Conservation (phyloP, 2,888 invertebrate species). For the Cotesia congregata region DNA sequence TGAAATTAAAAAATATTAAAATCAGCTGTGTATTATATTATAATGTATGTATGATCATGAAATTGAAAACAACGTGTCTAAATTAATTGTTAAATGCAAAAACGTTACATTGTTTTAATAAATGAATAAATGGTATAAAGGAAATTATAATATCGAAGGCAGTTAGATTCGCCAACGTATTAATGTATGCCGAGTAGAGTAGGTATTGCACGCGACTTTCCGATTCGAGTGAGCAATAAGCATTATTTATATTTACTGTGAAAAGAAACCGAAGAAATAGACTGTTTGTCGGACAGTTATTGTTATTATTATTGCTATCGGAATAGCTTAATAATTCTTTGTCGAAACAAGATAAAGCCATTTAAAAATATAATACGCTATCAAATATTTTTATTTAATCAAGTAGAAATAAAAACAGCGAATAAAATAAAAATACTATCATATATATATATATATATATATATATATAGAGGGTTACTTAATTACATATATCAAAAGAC, state of each 20-base stretch:
- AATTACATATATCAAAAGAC: background rate
- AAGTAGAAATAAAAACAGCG: background rate
- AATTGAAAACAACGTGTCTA: background rate
- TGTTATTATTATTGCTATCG: background rate
- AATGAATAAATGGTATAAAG: constrained; percentile 11
- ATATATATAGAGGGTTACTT: background rate
- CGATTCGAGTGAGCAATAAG: constrained; percentile 12
- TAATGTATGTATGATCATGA: background rate
- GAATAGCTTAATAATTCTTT: constrained; percentile 8
- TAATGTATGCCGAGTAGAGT: constrained; percentile 32
- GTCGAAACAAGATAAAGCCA: background rate
- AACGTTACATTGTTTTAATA: constrained; percentile 19
- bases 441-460: background rate
- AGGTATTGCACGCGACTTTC: constrained; percentile 24
- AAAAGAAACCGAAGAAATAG: constrained; percentile 8
- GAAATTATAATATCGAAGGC: constrained; percentile 35
- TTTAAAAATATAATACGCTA: background rate
- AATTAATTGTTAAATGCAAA: constrained; percentile 3
- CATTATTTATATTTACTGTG: background rate
- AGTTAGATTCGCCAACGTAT: constrained; percentile 25
- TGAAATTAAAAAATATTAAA: constrained; percentile 16
- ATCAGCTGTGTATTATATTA: background rate
- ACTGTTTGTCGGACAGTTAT: constrained; percentile 8
- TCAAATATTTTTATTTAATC: background rate
- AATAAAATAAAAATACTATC: background rate